Evolutionary conservation across 2,113 vertebrate genomes (phyloP).

Genomic region (Tachycineta bicolor): DNA sequence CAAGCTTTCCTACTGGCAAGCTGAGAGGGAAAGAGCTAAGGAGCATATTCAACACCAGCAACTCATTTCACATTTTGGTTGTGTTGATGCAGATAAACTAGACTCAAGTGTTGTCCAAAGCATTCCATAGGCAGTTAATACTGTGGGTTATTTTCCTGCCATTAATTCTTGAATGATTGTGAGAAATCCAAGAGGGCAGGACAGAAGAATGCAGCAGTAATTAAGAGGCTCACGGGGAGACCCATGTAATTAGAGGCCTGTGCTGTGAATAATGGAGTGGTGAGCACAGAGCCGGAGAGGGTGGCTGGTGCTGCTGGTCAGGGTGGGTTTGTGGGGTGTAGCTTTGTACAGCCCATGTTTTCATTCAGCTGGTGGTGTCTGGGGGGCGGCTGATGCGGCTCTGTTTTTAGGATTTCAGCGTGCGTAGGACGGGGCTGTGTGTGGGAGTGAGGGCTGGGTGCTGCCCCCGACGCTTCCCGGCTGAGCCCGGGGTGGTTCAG

Average conservation of each 20-base stretch:
- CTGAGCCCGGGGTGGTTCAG: not conserved
- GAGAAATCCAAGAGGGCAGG: not conserved
- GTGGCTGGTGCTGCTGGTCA: not conserved
- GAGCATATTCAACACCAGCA: not conserved
- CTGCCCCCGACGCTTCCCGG: not conserved
- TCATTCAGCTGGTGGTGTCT: not conserved
- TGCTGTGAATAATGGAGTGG: not conserved
- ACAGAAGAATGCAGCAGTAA: not conserved
- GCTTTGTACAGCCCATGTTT: not conserved
- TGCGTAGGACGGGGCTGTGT: not conserved
- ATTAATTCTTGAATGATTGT: not conserved
- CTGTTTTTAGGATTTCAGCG: not conserved
- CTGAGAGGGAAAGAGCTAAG: not conserved
- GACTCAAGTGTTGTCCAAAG: not conserved
- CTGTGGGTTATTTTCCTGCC: not conserved
- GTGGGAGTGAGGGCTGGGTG: not conserved
- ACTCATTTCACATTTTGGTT: not conserved
- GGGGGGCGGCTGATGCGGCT: not conserved
- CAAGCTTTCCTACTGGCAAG: not conserved
- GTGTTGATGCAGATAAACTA: not conserved
- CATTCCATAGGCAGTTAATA: not conserved
- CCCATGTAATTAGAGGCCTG: not conserved
- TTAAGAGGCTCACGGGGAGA: not conserved
- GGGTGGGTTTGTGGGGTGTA: not conserved
- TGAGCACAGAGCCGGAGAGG: not conserved